Conservation (phyloP, 2,888 invertebrate genomes). For the Malachius bipustulatus region DNA sequence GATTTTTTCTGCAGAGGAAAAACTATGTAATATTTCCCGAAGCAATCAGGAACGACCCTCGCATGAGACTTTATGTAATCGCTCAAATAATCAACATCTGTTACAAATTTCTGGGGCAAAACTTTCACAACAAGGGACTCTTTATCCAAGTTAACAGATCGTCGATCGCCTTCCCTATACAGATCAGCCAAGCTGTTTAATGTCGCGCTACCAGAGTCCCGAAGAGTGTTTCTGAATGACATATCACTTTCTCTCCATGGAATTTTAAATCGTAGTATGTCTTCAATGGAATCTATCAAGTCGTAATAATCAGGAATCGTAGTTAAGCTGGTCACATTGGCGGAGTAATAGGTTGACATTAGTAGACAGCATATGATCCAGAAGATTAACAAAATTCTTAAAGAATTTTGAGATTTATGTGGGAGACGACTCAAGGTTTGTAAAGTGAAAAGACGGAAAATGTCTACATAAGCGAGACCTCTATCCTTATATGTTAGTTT, state of each 20-base stretch:
- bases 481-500: slow-evolving; percentile 5
- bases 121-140: slow-evolving; percentile 17
- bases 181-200: slow-evolving; percentile 6
- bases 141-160: slow-evolving; percentile 7
- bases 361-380: slow-evolving; percentile 15
- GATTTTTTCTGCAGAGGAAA: slow-evolving; percentile 21
- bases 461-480: slow-evolving; percentile 8
- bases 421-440: slow-evolving; percentile 8
- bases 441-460: slow-evolving; percentile 8
- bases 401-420: slow-evolving; percentile 6
- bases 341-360: slow-evolving; percentile 16
- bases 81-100: slow-evolving; percentile 19
- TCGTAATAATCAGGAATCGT: slow-evolving; percentile 13
- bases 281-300: slow-evolving; percentile 15
- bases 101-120: slow-evolving; percentile 20
- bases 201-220: neutral
- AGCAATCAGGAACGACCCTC: slow-evolving; percentile 20
- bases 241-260: slow-evolving; percentile 14
- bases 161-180: slow-evolving; percentile 1
- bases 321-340: slow-evolving; percentile 17
- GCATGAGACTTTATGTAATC: slow-evolving; percentile 15
- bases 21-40: slow-evolving; percentile 18
- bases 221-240: neutral
- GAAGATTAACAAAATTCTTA: slow-evolving; percentile 12
- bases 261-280: slow-evolving; percentile 16